Base-by-base conservation (phyloP, 1,140 invertebrate genomes). In the Lordiphosa clarofinis region DNA sequence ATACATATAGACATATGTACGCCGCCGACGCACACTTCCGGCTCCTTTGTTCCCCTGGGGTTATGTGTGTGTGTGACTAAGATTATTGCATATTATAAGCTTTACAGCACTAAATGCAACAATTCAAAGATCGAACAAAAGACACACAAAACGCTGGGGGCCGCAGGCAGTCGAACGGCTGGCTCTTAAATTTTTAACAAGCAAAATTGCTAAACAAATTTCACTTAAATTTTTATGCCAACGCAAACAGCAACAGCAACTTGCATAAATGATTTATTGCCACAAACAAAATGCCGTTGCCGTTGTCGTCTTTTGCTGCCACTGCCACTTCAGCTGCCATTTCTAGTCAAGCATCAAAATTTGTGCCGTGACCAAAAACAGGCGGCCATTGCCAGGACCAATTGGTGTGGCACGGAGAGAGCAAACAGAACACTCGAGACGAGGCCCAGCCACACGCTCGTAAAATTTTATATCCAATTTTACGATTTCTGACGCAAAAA, bases 401-500 rank as follows among this genome's bases (percentile, higher is more conserved):
- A 56, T 54, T 56, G 40, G 38, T 12, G 36, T 9, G 48, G 36
- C 2, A 15, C 15, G 19, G 19, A 42, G 58, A 78, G 24, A 78
- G 56, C 64, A 60, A 73, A 74, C 75, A 79, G 75, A 78, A 70
- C 71, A 65, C 69, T 71, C 62, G 56, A 69, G 73, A 76, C 58
- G 63, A 65, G 67, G 55, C 49, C 53, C 64, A 71, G 71, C 71
- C 76, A 69, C 68, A 82, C 78, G 73, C 78, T 84, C 78, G 78
- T 84, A 84, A 84, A 84, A 84, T 84, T 84, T 84, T 84, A 84
- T 84, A 84, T 86, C 78, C 73, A 84, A 84, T 84, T 84, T 84
- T 84, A 84, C 78, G 78, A 84, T 84, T 84, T 84, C 73, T 84
- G 73, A 84, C 78, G 78, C 73, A 84, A 84, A 82, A 84, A 84